phyloP scores from a whole-genome alignment of 2,797 vertebrate genomes.

The Diceros bicornis region DNA sequence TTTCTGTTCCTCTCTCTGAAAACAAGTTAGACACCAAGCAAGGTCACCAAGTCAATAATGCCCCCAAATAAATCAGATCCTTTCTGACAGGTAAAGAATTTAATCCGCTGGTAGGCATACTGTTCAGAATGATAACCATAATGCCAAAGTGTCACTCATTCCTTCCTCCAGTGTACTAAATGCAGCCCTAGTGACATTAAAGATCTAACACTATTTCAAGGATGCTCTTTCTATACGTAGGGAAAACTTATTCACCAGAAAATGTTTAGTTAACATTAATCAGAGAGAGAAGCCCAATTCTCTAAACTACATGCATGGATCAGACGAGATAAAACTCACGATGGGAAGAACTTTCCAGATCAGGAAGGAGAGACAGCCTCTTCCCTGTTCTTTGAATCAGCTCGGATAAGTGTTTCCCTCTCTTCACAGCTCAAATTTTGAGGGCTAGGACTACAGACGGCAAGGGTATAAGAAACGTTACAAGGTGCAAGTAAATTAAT shows the following conservation, averaged over 20 bases:
- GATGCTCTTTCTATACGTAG: neutral
- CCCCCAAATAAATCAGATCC: conserved; percentile 46
- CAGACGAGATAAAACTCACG: neutral
- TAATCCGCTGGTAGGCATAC: neutral
- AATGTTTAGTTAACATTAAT: neutral
- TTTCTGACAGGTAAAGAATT: conserved; percentile 53
- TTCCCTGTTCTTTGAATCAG: neutral
- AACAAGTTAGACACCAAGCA: conserved; percentile 69
- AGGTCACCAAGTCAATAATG: conserved; percentile 61
- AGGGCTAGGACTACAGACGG: neutral
- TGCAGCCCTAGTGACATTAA: neutral
- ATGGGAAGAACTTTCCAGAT: neutral
- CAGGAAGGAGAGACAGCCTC: neutral
- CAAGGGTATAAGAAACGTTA: neutral
- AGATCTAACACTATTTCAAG: neutral
- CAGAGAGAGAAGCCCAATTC: neutral
- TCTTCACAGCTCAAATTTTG: neutral
- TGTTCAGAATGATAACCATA: conserved; percentile 51
- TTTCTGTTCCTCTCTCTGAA: conserved; percentile 19
- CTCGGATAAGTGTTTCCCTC: neutral
- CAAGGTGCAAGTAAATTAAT: conserved; percentile 5
- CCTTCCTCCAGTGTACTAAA: neutral
- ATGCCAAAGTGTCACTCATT: neutral
- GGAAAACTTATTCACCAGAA: neutral
- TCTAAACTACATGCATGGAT: neutral